Evolutionary conservation across 1,140 invertebrate genomes (phyloP).

Genomic region (Phymastichus coffea): DNA sequence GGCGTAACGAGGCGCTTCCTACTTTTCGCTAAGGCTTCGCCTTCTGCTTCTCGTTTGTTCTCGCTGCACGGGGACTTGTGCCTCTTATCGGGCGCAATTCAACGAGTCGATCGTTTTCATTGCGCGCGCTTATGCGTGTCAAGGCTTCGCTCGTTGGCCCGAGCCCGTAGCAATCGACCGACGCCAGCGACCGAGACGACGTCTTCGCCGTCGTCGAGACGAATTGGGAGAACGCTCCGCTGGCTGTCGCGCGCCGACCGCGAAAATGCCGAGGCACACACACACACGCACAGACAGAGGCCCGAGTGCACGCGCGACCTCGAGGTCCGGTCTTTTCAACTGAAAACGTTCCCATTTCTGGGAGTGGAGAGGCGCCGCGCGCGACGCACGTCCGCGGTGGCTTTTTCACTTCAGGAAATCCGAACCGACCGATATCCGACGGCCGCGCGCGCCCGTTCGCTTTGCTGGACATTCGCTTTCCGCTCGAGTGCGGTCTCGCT

Average conservation of each 20-base stretch:
- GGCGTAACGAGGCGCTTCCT: constrained; percentile 50
- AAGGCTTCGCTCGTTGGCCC: no score
- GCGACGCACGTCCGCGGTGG: constrained; percentile 7
- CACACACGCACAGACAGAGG: neutral
- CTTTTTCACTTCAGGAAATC: constrained; percentile 28
- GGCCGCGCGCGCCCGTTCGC: neutral
- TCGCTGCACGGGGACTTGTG: no score
- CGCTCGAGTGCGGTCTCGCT: no score
- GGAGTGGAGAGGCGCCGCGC: constrained; percentile 48
- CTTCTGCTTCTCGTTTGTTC: no score
- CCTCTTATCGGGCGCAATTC: no score
- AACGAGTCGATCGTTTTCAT: no score
- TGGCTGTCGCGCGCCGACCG: neutral
- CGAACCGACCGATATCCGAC: constrained; percentile 24
- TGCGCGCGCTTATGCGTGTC: no score
- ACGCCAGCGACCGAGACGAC: no score
- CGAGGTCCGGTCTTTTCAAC: constrained; percentile 13
- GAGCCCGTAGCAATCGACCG: no score
- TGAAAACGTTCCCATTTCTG: constrained; percentile 43
- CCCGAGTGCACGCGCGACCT: constrained; percentile 1
- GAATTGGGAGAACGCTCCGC: no score
- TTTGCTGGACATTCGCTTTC: neutral
- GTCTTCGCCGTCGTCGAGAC: neutral
- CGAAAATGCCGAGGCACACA: neutral
- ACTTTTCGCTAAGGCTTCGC: no score